Evolutionary conservation across 2,113 vertebrate genomes (phyloP).

Genomic region (Sigmodon hispidus): DNA sequence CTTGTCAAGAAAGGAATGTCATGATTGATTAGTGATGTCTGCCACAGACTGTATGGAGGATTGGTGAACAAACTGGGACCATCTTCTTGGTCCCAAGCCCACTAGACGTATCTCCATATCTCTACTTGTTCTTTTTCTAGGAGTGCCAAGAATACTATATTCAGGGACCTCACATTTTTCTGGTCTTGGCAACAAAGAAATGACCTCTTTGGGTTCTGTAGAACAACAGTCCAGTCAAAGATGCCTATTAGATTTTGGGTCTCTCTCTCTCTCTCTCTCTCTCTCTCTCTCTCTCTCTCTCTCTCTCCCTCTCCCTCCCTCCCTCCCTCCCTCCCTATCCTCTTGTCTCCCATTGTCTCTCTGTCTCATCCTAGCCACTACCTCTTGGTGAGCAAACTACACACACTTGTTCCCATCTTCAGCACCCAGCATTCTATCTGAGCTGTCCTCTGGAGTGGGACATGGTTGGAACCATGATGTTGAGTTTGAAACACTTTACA

Average conservation of each 20-base stretch:
- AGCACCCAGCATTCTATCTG: background rate
- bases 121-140: background rate
- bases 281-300: accelerated
- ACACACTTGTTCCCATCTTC: background rate
- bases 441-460: background rate
- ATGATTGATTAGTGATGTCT: background rate
- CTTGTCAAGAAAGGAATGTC: background rate
- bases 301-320: background rate
- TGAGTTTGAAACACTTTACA: background rate
- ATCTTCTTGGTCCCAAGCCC: background rate
- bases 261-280: no score
- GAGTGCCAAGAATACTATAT: background rate
- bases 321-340: background rate
- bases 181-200: background rate
- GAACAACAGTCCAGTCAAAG: background rate
- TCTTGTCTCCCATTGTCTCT: background rate
- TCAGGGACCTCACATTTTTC: background rate
- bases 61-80: no score
- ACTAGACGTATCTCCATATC: background rate
- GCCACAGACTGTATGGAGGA: background rate
- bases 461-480: no score
- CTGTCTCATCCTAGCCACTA: background rate
- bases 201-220: background rate
- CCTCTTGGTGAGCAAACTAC: background rate
- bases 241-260: background rate